Percentiles rank a stretch among this genome's conserved stretches.
phyloP scores from a whole-genome alignment of 1,140 invertebrate genomes.

The Vollenhovia emeryi region DNA sequence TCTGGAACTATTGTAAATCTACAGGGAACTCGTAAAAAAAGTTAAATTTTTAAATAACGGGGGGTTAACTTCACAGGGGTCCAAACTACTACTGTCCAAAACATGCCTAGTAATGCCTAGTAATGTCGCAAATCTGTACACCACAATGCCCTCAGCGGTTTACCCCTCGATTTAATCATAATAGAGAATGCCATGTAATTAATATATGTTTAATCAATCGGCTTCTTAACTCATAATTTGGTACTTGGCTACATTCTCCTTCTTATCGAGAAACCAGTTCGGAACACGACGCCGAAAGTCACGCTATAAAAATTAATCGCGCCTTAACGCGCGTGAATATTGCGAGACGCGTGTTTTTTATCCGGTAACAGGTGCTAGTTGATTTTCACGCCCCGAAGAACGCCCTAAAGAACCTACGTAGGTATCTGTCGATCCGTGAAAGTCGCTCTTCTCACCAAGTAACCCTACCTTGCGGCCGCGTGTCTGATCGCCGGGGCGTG shows the following conservation, averaged over 20 bases:
- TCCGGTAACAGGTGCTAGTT: conserved; percentile 56
- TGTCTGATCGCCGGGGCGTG: conserved; percentile 70
- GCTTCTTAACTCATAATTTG: not conserved
- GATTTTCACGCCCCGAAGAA: conserved; percentile 48
- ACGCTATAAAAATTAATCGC: conserved; percentile 37
- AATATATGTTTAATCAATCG: conserved; percentile 3
- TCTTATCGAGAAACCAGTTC: not conserved
- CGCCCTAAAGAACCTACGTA: conserved; percentile 44
- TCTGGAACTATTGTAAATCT: too few species aligned
- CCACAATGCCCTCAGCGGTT: too few species aligned
- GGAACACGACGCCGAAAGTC: not conserved
- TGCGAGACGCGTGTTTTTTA: conserved; percentile 28
- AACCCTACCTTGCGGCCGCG: conserved; percentile 54
- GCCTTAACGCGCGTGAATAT: not conserved
- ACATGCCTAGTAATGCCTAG: too few species aligned
- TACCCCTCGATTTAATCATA: not conserved
- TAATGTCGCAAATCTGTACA: too few species aligned
- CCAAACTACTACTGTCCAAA: too few species aligned
- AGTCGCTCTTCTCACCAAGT: conserved; percentile 53
- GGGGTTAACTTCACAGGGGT: too few species aligned
- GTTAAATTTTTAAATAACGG: too few species aligned
- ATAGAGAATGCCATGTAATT: not conserved
- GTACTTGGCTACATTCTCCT: not conserved
- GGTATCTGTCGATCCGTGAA: conserved; percentile 54
- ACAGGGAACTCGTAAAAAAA: too few species aligned